These are phyloP conservation scores for Hyaena hyaena DNA, from an alignment of 2,113 vertebrate species.

Conservation along the genomic window DNA sequence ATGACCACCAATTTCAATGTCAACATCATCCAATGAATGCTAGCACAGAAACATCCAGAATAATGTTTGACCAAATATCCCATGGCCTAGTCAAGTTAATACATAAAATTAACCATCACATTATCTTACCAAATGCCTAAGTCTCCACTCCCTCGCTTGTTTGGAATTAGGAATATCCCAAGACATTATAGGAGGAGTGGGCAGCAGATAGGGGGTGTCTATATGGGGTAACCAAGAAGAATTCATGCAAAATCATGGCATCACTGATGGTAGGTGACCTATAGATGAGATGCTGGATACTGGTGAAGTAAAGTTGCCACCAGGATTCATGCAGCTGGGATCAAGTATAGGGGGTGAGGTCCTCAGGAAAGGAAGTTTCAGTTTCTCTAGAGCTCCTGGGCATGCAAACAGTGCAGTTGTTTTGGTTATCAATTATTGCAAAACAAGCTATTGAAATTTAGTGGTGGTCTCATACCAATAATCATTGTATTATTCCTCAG, in stretches of 20 bases:
- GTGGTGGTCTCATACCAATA: background rate
- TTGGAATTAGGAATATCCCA: background rate
- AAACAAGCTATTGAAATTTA: background rate
- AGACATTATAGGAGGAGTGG: background rate
- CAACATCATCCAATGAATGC: background rate
- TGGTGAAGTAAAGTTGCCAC: background rate
- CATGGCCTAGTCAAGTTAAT: background rate
- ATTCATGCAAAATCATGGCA: background rate
- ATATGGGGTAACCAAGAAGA: background rate
- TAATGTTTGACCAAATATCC: background rate
- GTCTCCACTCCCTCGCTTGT: background rate
- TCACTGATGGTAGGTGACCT: background rate
- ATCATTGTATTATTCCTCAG: no score
- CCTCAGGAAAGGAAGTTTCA: background rate
- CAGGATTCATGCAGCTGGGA: background rate
- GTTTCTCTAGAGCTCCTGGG: background rate
- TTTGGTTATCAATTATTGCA: background rate
- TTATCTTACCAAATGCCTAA: background rate
- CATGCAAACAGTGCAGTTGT: background rate
- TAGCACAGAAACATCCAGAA: background rate
- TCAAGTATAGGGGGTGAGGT: background rate
- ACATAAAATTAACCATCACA: background rate
- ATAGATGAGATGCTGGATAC: background rate
- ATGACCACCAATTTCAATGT: background rate
- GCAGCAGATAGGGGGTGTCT: accelerated